A percentile compares a stretch with the other conserved stretches of the same genome.
phyloP scores from a whole-genome alignment of 2,888 invertebrate species.

The Nudaria mundana region DNA sequence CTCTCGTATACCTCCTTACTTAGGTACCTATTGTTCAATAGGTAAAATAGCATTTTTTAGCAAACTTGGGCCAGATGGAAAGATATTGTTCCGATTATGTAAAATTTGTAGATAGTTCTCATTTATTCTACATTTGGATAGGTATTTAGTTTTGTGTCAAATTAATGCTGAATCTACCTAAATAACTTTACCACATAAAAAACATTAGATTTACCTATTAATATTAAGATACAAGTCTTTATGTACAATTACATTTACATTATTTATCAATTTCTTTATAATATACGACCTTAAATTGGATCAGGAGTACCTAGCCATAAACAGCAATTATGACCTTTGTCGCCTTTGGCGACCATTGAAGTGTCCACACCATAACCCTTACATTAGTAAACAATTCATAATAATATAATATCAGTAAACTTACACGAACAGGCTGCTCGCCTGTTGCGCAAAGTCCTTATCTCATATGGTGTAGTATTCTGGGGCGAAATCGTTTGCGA shows the following conservation, averaged over 20 bases:
- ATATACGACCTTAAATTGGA: slow-evolving; percentile 49
- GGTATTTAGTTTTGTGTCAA: slow-evolving; percentile 19
- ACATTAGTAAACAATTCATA: slow-evolving; percentile 25
- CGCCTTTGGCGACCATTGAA: slow-evolving; percentile 58
- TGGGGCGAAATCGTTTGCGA: slow-evolving; percentile 95
- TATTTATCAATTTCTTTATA: slow-evolving; percentile 36
- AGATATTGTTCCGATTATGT: slow-evolving; percentile 9
- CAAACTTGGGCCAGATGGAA: slow-evolving; percentile 18
- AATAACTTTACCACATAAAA: slow-evolving; percentile 33
- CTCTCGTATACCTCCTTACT: no score
- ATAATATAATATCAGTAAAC: slow-evolving; percentile 21
- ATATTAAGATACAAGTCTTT: slow-evolving; percentile 33
- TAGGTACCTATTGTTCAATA: no score
- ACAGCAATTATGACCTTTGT: slow-evolving; percentile 32
- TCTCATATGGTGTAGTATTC: slow-evolving; percentile 90
- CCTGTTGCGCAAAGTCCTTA: slow-evolving; percentile 79
- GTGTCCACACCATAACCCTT: slow-evolving; percentile 47
- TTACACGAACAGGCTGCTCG: slow-evolving; percentile 77
- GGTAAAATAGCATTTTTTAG: no score
- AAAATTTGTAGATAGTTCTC: slow-evolving; percentile 9
- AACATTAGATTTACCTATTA: slow-evolving; percentile 39
- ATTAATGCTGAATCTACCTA: slow-evolving; percentile 48
- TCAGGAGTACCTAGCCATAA: slow-evolving; percentile 46
- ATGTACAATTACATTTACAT: slow-evolving; percentile 74
- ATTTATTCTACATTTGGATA: no score